Conservation (phyloP, 2,888 invertebrate genomes). For the Plebejus melissa region DNA sequence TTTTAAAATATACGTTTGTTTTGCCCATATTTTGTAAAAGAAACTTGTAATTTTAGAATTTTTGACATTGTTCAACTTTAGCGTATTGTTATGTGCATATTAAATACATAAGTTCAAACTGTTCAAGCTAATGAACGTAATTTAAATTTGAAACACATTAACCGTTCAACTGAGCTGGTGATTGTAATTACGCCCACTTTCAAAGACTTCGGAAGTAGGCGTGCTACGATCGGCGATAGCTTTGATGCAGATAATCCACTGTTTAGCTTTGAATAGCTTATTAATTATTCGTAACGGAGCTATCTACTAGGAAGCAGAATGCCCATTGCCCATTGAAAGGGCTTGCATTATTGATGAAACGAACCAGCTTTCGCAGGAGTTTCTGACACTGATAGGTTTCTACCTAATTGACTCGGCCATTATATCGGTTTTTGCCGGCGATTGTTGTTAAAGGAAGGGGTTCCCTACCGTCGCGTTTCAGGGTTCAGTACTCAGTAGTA, state of each 20-base stretch:
- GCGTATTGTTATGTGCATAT: no score
- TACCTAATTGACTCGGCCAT: not conserved
- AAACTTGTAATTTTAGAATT: no score
- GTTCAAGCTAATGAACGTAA: not conserved
- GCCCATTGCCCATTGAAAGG: slow-evolving; percentile 15
- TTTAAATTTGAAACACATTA: not conserved
- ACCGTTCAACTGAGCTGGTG: not conserved
- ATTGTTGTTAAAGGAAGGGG: not conserved
- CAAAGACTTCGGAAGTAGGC: not conserved
- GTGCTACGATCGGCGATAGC: slow-evolving; percentile 1
- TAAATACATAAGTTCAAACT: not conserved
- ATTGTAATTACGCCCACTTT: not conserved
- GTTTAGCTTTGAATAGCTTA: slow-evolving; percentile 10
- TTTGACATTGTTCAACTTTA: no score
- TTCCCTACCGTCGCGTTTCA: not conserved
- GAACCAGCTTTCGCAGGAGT: not conserved
- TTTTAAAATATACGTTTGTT: not conserved
- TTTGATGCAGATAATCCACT: slow-evolving; percentile 17
- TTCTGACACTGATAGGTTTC: slow-evolving; percentile 13
- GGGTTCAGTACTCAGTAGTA: not conserved
- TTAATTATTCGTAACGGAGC: slow-evolving; percentile 19
- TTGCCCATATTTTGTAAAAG: not conserved
- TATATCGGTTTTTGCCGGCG: not conserved
- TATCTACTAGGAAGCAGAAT: not conserved
- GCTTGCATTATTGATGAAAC: slow-evolving; percentile 14